phyloP scores from a whole-genome alignment of 2,888 invertebrate species.

The Drosophila pegasa region DNA sequence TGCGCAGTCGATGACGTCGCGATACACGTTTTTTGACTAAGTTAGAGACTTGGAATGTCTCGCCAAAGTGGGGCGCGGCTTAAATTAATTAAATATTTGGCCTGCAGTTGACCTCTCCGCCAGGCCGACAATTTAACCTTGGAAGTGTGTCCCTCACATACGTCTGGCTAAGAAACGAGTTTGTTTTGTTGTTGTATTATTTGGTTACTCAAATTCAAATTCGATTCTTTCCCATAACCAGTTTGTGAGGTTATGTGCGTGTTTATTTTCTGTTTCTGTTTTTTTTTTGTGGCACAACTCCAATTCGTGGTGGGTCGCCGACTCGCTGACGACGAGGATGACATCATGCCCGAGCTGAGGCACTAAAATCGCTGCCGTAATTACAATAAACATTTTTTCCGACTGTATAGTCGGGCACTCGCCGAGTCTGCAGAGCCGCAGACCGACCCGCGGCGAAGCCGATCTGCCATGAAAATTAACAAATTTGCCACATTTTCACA shows the following conservation, averaged over 20 bases:
- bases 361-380: slow-evolving; percentile 71
- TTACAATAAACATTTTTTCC: slow-evolving; percentile 72
- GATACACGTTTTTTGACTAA: neutral
- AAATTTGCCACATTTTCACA: slow-evolving; percentile 39
- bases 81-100: slow-evolving; percentile 64
- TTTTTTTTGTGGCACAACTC: slow-evolving; percentile 53
- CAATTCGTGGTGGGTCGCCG: slow-evolving; percentile 47
- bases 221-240: slow-evolving; percentile 55
- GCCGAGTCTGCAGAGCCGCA: slow-evolving; percentile 16
- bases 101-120: slow-evolving; percentile 66
- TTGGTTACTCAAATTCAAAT: slow-evolving; percentile 36
- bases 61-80: slow-evolving; percentile 62
- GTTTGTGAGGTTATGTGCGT: slow-evolving; percentile 55
- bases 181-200: slow-evolving; percentile 39
- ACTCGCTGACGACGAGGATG: slow-evolving; percentile 55
- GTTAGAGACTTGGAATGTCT: slow-evolving; percentile 55
- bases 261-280: neutral
- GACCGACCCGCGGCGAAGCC: slow-evolving; percentile 2
- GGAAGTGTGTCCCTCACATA: slow-evolving; percentile 59
- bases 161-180: slow-evolving; percentile 28
- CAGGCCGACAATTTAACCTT: slow-evolving; percentile 59
- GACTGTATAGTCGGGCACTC: slow-evolving; percentile 17
- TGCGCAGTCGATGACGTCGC: neutral
- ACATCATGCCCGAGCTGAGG: slow-evolving; percentile 56
- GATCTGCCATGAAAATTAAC: slow-evolving; percentile 41